Evolutionary conservation across 2,113 vertebrate species (phyloP), one percentile per base, ranked within the genome.

Genomic region (Columba livia): DNA sequence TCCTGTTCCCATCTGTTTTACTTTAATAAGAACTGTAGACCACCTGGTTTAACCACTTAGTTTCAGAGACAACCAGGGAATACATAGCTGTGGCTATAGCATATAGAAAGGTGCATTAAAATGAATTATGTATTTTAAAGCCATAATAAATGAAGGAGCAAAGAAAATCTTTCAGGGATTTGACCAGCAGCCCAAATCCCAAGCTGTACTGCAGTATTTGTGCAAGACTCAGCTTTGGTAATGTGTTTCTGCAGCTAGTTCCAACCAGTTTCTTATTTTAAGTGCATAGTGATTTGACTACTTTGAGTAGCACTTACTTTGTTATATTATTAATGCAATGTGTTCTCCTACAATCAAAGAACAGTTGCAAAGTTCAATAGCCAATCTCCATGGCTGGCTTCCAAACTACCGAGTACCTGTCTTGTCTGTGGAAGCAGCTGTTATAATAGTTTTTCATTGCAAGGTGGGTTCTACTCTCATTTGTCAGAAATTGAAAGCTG

Each of bases 61-160:
- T 90, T 90, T 92, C 86, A 94, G 51, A 87, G 88, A 90, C 29
- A 80, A 62, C 44, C 5, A 62, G 77, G 77, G 42, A 84, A 92
- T 80, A 89, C 47, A 78, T 28, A 80, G 40, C 60, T 88, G 50
- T 19, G 11, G 7, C 50, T 83, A 54, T 14, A 58, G 31, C 47
- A 47, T 58, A 72, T 24, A 26, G 28, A 84, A 90, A 82, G 8
- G 24, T 85, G 3, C 36, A 80, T 88, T 89, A 86, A 89, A 89
- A 84, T 66, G 17, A 90, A 78, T 73, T 62, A 73, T 6, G 15
- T 65, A 57, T 88, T 92, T 94, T 85, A 93, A 79, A 88, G 58
- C 29, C 31, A 40, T 80, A 79, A 83, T 80, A 84, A 88, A 86
- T 70, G 50, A 85, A 90, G 31, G 24, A 70, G 40, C 31, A 62